phyloP scores from a whole-genome alignment of 2,113 vertebrate species.

The Ia io region DNA sequence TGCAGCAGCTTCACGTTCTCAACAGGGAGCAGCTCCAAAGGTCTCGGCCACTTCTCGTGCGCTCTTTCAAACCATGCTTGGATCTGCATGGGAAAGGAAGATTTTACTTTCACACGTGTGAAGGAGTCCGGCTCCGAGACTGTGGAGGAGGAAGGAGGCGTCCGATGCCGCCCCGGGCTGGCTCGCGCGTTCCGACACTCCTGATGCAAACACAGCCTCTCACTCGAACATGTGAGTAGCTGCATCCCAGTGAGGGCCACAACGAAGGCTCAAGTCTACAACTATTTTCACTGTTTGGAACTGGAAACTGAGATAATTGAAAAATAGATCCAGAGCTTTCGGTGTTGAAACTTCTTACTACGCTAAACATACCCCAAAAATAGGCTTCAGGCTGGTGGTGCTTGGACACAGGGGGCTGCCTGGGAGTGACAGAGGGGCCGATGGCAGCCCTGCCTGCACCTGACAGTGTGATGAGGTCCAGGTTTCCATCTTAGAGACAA shows the following conservation, averaged over 20 bases:
- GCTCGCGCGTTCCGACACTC: fast-evolving
- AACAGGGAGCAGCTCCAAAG: conserved; percentile 75
- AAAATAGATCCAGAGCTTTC: background rate
- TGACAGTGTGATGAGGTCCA: background rate
- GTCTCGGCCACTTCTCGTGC: conserved; percentile 77
- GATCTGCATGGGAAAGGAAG: conserved; percentile 72
- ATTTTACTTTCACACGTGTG: background rate
- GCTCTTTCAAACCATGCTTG: conserved; percentile 84
- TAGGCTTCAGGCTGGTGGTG: background rate
- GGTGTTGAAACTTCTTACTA: background rate
- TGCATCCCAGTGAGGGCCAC: background rate
- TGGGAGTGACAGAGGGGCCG: background rate
- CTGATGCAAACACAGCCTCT: fast-evolving
- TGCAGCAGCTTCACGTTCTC: conserved; percentile 76
- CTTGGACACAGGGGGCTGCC: background rate
- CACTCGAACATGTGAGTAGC: background rate
- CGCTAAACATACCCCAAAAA: background rate
- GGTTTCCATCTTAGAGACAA: background rate
- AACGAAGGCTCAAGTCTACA: background rate
- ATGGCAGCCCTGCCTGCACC: background rate
- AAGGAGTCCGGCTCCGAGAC: background rate
- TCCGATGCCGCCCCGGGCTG: background rate
- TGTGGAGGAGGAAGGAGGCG: background rate
- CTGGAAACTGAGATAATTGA: no score
- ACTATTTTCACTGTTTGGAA: background rate